These are phyloP conservation scores for Machimus rusticus DNA, from an alignment of 2,888 invertebrate genomes.

Conservation along the genomic window DNA sequence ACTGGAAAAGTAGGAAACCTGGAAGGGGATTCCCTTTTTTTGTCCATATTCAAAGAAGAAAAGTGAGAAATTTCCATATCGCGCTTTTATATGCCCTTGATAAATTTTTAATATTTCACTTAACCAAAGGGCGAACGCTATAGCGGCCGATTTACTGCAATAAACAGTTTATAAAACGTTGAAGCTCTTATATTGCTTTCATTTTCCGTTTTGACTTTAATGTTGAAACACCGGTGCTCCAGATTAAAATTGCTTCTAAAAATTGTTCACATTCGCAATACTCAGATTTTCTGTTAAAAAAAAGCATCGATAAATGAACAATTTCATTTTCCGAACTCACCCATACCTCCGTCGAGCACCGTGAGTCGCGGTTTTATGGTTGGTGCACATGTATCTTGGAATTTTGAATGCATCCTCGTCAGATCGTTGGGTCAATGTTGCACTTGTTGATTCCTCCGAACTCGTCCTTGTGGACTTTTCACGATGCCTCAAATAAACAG, in stretches of 20 bases:
- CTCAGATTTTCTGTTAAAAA: neutral
- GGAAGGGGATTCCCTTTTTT: neutral
- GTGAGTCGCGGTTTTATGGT: neutral
- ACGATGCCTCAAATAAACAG: neutral
- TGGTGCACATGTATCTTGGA: neutral
- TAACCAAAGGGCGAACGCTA: neutral
- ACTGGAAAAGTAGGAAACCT: neutral
- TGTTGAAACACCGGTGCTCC: neutral
- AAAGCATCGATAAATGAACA: neutral
- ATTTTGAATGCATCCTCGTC: neutral
- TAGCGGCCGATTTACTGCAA: neutral
- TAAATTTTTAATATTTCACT: slow-evolving; percentile 11
- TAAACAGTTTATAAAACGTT: neutral
- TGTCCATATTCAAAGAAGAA: neutral
- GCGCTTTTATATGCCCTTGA: neutral
- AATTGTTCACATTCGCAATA: neutral
- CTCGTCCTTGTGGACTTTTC: neutral
- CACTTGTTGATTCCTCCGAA: neutral
- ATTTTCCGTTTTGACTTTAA: neutral
- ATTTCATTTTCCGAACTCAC: neutral
- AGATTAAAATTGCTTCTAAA: neutral
- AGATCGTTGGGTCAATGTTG: neutral
- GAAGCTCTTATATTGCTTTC: neutral
- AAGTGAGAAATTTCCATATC: neutral
- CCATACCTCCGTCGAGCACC: neutral